Conservation (phyloP, 2,113 vertebrate species). For the Microcebus murinus region DNA sequence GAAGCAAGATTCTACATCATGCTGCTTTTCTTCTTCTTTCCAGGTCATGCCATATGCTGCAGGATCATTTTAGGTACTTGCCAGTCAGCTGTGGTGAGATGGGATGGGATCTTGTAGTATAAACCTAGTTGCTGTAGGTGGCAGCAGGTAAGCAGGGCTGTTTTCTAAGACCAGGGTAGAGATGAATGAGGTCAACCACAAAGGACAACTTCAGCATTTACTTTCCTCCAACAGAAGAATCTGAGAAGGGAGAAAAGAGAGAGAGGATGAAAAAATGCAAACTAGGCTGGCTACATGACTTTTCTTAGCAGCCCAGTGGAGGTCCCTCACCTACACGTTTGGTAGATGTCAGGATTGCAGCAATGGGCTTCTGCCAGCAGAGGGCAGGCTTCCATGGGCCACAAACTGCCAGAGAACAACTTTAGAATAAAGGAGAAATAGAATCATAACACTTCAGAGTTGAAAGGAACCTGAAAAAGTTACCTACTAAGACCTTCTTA, state of each 20-base stretch:
- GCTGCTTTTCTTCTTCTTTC: neutral
- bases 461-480: neutral
- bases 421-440: neutral
- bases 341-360: neutral
- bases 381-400: neutral
- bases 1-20: neutral
- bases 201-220: neutral
- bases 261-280: neutral
- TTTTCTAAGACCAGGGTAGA: neutral
- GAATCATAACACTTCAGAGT: neutral
- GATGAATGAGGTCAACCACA: neutral
- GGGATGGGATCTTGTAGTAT: neutral
- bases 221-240: neutral
- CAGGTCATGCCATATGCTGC: neutral
- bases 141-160: accelerated
- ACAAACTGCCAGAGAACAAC: neutral
- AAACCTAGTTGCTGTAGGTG: neutral
- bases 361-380: neutral
- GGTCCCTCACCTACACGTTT: neutral
- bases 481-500: neutral
- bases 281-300: no score
- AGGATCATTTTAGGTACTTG: neutral
- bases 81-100: neutral
- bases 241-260: neutral
- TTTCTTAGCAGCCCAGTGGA: neutral